Percentiles rank a stretch among this genome's conserved stretches.
phyloP scores from a whole-genome alignment of 2,888 invertebrate genomes.

The Antitype chi region DNA sequence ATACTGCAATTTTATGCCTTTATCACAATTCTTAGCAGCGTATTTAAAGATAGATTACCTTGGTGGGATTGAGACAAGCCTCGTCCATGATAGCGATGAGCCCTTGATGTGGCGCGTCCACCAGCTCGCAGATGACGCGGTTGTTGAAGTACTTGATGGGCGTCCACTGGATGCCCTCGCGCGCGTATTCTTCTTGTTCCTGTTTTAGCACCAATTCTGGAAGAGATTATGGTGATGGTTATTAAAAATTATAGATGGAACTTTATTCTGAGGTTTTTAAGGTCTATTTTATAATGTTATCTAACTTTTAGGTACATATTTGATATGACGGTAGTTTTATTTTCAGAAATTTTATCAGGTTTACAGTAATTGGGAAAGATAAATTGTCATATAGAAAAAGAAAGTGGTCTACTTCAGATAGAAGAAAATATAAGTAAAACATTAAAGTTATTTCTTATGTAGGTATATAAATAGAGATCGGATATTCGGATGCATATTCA shows the following conservation, averaged over 20 bases:
- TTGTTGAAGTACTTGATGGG: conserved; percentile 99
- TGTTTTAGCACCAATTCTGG: conserved; percentile 98
- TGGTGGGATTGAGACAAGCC: conserved; percentile 98
- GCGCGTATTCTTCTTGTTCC: conserved; percentile 99
- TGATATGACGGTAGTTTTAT: neutral
- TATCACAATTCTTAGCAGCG: neutral
- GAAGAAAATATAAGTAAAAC: neutral
- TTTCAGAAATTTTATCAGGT: neutral
- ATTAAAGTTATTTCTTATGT: too few species aligned
- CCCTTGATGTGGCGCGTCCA: conserved; percentile 98
- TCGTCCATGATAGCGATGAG: conserved; percentile 98
- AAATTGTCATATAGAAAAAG: neutral
- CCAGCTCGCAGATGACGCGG: conserved; percentile 98
- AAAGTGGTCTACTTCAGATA: neutral
- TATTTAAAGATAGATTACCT: conserved; percentile 82
- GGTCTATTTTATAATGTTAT: neutral
- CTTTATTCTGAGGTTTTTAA: neutral
- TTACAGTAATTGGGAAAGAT: neutral
- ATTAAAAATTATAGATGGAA: neutral
- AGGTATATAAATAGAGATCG: too few species aligned
- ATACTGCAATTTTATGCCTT: too few species aligned
- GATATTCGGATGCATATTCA: too few species aligned
- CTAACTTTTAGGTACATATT: neutral
- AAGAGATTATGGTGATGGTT: neutral
- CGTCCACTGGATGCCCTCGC: conserved; percentile 99